These are phyloP conservation scores for Nymphalis urticae DNA, from an alignment of 2,888 invertebrate species.

Conservation along the genomic window DNA sequence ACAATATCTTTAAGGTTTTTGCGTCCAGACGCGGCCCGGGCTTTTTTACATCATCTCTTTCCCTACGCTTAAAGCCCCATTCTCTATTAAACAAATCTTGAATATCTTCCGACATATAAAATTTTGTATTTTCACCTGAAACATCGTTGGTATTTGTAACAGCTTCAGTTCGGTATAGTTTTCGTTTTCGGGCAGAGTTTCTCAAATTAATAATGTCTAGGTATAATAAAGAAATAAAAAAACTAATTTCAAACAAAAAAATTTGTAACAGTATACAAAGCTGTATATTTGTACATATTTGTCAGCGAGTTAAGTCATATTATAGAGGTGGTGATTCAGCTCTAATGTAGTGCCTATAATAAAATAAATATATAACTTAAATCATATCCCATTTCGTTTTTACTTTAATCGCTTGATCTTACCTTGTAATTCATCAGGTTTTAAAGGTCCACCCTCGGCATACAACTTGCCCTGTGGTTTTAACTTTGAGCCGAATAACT, in stretches of 20 bases:
- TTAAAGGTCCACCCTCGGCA: constrained; percentile 73
- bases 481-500: constrained; percentile 60
- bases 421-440: constrained; percentile 69
- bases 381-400: not conserved
- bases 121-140: constrained; percentile 79
- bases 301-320: constrained; percentile 13
- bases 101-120: constrained; percentile 75
- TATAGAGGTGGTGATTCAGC: constrained; percentile 24
- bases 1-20: constrained; percentile 80
- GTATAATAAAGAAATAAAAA: constrained; percentile 13
- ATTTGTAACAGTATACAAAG: constrained; percentile 32
- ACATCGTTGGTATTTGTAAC: constrained; percentile 71
- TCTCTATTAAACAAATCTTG: constrained; percentile 84
- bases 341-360: constrained; percentile 36
- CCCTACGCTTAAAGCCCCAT: constrained; percentile 92
- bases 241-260: constrained; percentile 27
- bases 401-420: constrained; percentile 16
- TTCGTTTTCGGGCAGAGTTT: constrained; percentile 47
- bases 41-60: constrained; percentile 96
- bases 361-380: constrained; percentile 24
- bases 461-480: constrained; percentile 64
- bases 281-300: constrained; percentile 14
- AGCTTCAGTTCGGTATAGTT: constrained; percentile 55
- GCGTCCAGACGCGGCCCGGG: constrained; percentile 92
- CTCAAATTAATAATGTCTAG: constrained; percentile 35